These are phyloP conservation scores for Chouioia cunea DNA, from an alignment of 2,888 invertebrate genomes.

Conservation along the genomic window DNA sequence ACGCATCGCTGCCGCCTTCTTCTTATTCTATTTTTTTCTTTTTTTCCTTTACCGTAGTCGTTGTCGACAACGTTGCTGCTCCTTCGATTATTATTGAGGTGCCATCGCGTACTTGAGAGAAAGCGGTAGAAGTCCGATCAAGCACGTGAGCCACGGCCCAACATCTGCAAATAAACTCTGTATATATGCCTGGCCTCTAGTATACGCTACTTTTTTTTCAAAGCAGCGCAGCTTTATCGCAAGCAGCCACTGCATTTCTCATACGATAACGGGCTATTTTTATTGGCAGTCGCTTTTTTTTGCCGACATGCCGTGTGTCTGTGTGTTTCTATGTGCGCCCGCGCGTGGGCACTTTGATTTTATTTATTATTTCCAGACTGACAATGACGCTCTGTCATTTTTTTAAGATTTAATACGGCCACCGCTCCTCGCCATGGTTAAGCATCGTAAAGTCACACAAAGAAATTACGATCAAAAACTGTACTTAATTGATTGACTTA, in stretches of 20 bases:
- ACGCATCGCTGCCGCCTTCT: background rate
- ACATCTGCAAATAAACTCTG: slow-evolving; percentile 7
- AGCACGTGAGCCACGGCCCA: background rate
- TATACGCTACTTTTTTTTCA: background rate
- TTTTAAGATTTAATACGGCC: no score
- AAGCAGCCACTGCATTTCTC: slow-evolving; percentile 11
- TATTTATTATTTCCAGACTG: no score
- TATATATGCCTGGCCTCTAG: background rate
- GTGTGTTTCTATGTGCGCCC: background rate
- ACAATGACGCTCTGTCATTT: no score
- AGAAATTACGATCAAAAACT: no score
- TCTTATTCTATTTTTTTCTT: no score
- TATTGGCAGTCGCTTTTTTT: slow-evolving; percentile 14
- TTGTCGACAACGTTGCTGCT: background rate
- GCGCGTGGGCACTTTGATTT: no score
- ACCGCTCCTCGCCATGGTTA: no score
- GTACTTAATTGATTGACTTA: no score
- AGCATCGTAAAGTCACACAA: no score
- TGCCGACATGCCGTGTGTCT: background rate
- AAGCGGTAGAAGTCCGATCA: background rate
- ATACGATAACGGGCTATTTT: slow-evolving; percentile 14
- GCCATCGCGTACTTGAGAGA: background rate
- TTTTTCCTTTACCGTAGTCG: no score
- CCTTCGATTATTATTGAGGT: background rate
- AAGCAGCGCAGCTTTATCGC: slow-evolving; percentile 4